Base-by-base conservation (phyloP, 2,888 invertebrate genomes). In the Amphiduros pacificus region DNA sequence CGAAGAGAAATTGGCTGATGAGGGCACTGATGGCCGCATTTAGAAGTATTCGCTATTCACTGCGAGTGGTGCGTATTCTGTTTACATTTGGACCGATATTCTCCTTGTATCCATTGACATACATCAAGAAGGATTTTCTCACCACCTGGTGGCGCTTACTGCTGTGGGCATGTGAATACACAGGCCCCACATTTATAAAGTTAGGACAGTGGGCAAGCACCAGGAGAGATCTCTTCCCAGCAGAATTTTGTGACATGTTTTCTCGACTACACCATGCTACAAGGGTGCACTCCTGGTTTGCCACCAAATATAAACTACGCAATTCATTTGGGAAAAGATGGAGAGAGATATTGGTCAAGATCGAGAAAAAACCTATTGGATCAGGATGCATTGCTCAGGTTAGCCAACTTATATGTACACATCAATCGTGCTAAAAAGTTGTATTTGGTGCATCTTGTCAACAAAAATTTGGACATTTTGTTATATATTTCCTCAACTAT, bases 131-230 rank as follows among this genome's bases (percentile, higher is more conserved):
- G 4, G 32, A 53, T 9, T 40, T 68, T n/a, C 53, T 60, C 20
- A 29, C 41, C 1, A 9, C 61, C 9, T 78, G 77, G 77, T 71
- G 73, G 68, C 31, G 44, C 6, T 51, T 67, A 17, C 31, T 77
- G 29, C 61, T 74, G 36, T 20, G 41, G 72, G 80, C 77, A 20
- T 73, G 84, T 24, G 81, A 84, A 66, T 70, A 72, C 53, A 75
- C 83, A 22, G 86, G 85, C 0, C 85, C 86, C 1, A 82, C 85
- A n/a, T 84, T 85, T 56, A 76, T 85, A 27, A 86, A 86, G 71
- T 76, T 86, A 24, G 85, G 85, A 1, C 86, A 86, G 68, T 86
- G 86, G 86, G 81, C 83, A 28, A 81, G 84, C 27, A 86, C 85
- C 4, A 69, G 85, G 17, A 72, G 83, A 49, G 85, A 86, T 69